phyloP scores from a whole-genome alignment of 2,888 invertebrate genomes.

The Oegoconia quadripuncta region DNA sequence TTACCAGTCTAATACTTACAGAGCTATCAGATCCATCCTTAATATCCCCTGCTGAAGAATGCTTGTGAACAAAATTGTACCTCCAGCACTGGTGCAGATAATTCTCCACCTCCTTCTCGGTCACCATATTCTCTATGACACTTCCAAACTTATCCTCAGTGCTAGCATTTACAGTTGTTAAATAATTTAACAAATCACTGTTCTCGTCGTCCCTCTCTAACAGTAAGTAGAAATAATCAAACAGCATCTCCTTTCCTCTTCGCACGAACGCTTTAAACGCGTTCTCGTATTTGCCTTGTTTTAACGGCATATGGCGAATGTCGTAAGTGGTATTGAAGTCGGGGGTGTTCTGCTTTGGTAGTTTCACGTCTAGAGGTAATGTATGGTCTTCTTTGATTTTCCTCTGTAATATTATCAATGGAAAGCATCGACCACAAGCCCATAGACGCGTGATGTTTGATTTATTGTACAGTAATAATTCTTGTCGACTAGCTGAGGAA shows the following conservation, averaged over 20 bases:
- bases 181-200: conserved; percentile 44
- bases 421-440: too few species aligned
- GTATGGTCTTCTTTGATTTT: conserved; percentile 55
- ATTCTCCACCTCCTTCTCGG: conserved; percentile 61
- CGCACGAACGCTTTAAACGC: conserved; percentile 63
- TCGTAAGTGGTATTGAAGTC: conserved; percentile 60
- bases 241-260: conserved; percentile 57
- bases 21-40: conserved; percentile 35
- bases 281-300: conserved; percentile 53
- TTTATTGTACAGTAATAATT: too few species aligned
- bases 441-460: too few species aligned
- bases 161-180: conserved; percentile 54
- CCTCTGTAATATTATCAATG: too few species aligned
- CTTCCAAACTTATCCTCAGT: conserved; percentile 64
- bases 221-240: conserved; percentile 47
- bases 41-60: conserved; percentile 17
- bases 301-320: conserved; percentile 46
- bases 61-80: conserved; percentile 53
- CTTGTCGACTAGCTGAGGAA: too few species aligned
- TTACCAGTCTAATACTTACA: too few species aligned
- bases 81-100: conserved; percentile 67
- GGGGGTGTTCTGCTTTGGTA: conserved; percentile 40
- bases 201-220: conserved; percentile 36
- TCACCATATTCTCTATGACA: conserved; percentile 45
- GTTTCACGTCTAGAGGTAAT: conserved; percentile 51